phyloP scores from a whole-genome alignment of 2,797 vertebrate species.

The Chelidonichthys spinosus region DNA sequence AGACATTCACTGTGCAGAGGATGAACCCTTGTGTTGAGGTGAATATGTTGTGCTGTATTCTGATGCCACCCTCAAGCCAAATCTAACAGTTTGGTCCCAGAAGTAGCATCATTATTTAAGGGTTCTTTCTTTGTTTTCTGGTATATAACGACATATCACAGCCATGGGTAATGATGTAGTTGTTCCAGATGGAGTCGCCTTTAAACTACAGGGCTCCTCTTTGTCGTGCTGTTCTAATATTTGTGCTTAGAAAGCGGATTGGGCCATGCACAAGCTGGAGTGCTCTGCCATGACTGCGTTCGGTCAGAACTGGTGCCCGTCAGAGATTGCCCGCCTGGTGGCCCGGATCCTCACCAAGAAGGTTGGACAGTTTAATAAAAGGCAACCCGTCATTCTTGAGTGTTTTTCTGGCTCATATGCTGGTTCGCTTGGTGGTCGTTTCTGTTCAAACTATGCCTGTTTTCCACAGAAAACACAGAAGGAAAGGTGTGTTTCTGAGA shows the following conservation, averaged over 20 bases:
- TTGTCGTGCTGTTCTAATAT: background rate
- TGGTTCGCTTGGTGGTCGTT: background rate
- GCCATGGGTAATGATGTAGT: background rate
- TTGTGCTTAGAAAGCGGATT: slow-evolving; percentile 89
- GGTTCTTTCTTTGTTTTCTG: background rate
- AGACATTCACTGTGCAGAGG: background rate
- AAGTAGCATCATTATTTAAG: background rate
- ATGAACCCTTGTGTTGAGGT: background rate
- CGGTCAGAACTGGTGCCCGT: slow-evolving; percentile 93
- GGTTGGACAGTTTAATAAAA: slow-evolving; percentile 79
- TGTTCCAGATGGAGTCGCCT: background rate
- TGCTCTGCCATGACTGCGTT: slow-evolving; percentile 92
- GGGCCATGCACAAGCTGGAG: slow-evolving; percentile 96
- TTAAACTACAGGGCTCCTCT: background rate
- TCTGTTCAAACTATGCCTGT: background rate
- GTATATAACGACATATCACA: background rate
- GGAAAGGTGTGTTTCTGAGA: slow-evolving; percentile 78
- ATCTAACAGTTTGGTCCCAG: background rate
- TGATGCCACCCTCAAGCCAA: background rate
- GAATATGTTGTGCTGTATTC: background rate
- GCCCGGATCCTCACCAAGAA: slow-evolving; percentile 93
- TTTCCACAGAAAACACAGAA: slow-evolving; percentile 77
- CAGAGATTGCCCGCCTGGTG: slow-evolving; percentile 91
- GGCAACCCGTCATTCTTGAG: background rate
- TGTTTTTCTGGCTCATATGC: background rate